phyloP scores from a whole-genome alignment of 2,888 invertebrate species.

The Phengaris arion region DNA sequence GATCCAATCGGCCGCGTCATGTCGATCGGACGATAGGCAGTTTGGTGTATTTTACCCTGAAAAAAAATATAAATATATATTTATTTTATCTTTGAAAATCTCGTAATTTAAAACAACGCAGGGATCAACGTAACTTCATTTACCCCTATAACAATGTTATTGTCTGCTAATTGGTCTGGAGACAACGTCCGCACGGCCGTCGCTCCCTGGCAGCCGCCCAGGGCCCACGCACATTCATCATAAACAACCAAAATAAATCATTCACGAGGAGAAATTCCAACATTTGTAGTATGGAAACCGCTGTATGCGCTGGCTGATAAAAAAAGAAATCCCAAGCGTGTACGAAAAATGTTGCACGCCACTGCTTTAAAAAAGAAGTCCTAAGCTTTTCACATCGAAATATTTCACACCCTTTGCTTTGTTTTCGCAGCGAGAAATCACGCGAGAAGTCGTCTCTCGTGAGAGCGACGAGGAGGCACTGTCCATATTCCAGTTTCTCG shows the following conservation, averaged over 20 bases:
- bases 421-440: too few species aligned
- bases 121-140: background rate
- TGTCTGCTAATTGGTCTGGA: conserved; percentile 36
- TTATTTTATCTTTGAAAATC: background rate
- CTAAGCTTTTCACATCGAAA: too few species aligned
- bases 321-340: background rate
- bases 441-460: too few species aligned
- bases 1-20: too few species aligned
- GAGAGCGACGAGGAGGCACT: too few species aligned
- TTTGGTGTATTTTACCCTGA: too few species aligned
- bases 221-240: conserved; percentile 41
- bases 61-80: too few species aligned
- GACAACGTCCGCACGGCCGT: conserved; percentile 45
- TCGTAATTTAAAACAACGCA: background rate
- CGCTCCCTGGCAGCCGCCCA: conserved; percentile 46
- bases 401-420: too few species aligned
- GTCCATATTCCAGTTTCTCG: too few species aligned
- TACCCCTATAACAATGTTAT: conserved; percentile 9
- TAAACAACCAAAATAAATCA: conserved; percentile 29
- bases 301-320: conserved; percentile 11
- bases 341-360: background rate
- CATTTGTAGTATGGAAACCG: conserved; percentile 34
- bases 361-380: too few species aligned
- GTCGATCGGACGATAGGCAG: too few species aligned
- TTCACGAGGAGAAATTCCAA: conserved; percentile 1